Percentiles rank a stretch among this genome's conserved stretches.
These are phyloP conservation scores for Drosophila quinaria DNA, from an alignment of 2,888 invertebrate genomes.

Conservation along the genomic window DNA sequence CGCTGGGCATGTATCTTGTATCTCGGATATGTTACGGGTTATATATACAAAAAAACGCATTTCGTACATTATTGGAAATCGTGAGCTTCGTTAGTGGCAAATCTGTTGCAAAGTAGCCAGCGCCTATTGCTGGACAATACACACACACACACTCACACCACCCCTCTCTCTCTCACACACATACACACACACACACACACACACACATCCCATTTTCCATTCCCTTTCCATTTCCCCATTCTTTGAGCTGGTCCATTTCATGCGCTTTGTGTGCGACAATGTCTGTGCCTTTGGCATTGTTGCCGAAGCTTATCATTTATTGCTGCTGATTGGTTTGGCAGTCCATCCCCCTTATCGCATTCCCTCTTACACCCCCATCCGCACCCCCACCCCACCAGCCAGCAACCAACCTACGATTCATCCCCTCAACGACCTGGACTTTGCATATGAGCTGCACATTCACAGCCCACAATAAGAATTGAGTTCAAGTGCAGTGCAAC, in stretches of 20 bases:
- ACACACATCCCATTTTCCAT: background rate
- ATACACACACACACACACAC: background rate
- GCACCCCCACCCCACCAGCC: background rate
- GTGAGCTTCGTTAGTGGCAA: slow-evolving; percentile 78
- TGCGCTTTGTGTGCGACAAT: slow-evolving; percentile 61
- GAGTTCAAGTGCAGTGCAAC: no score
- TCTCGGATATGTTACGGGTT: slow-evolving; percentile 22
- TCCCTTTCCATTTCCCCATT: background rate
- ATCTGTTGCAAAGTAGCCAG: slow-evolving; percentile 78
- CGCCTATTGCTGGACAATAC: slow-evolving; percentile 29
- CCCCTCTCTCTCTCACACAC: background rate
- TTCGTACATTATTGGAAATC: slow-evolving; percentile 78
- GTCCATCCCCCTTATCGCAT: slow-evolving; percentile 37
- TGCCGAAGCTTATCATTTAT: slow-evolving; percentile 75
- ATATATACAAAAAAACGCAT: slow-evolving; percentile 49
- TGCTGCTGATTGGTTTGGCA: slow-evolving; percentile 76
- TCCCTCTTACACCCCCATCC: background rate
- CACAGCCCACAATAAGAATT: slow-evolving; percentile 38
- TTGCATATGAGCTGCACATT: slow-evolving; percentile 65
- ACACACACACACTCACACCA: background rate
- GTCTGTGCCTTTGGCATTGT: slow-evolving; percentile 67
- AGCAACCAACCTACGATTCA: background rate
- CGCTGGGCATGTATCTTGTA: slow-evolving; percentile 12
- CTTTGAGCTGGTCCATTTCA: slow-evolving; percentile 25
- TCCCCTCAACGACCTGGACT: slow-evolving; percentile 19